Conservation (phyloP, 2,797 vertebrate species). For the Cossypha polioptera region DNA sequence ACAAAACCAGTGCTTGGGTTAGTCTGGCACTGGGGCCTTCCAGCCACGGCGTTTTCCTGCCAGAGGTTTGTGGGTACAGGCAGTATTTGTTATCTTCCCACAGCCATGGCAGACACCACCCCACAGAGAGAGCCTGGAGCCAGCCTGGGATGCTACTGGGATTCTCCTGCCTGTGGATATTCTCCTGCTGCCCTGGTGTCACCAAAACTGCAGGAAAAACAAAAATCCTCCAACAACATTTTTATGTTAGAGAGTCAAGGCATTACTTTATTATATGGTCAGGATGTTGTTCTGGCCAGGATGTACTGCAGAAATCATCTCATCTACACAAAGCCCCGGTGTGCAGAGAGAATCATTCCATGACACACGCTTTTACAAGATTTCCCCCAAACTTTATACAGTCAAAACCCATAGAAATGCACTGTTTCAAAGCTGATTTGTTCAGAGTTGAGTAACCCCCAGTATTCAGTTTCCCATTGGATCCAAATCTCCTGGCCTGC, state of each 20-base stretch:
- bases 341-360: neutral
- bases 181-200: neutral
- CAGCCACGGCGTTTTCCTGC: neutral
- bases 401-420: neutral
- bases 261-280: neutral
- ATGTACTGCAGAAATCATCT: neutral
- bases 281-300: neutral
- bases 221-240: neutral
- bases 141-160: neutral
- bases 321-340: neutral
- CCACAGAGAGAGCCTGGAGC: neutral
- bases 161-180: fast-evolving
- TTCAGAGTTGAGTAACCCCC: neutral
- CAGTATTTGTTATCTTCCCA: neutral
- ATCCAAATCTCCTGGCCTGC: neutral
- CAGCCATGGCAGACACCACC: neutral
- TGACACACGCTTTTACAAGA: neutral
- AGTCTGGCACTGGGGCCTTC: fast-evolving
- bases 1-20: fast-evolving
- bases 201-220: neutral
- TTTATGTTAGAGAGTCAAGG: neutral
- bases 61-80: fast-evolving
- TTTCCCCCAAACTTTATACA: neutral
- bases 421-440: neutral
- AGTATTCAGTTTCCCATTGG: neutral